Percentiles rank a stretch among this genome's conserved stretches.
phyloP scores from a whole-genome alignment of 2,113 vertebrate species.

The Beaufortia kweichowensis region DNA sequence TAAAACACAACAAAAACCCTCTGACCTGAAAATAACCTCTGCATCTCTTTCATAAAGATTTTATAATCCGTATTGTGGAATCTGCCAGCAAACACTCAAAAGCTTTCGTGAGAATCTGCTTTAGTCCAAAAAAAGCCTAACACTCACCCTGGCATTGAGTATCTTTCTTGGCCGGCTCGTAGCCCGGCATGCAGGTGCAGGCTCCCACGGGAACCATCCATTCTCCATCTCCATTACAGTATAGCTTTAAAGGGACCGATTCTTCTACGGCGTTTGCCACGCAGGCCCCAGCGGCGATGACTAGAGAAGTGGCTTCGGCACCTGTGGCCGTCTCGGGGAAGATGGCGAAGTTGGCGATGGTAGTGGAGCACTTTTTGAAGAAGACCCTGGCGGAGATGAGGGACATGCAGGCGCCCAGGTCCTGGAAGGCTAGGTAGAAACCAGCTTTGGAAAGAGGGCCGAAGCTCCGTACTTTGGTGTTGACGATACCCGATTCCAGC shows the following conservation, averaged over 20 bases:
- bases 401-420: constrained; percentile 96
- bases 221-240: constrained; percentile 96
- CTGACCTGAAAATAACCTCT: constrained; percentile 29
- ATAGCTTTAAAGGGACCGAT: constrained; percentile 94
- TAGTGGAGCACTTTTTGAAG: constrained; percentile 97
- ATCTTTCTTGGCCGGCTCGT: constrained; percentile 84
- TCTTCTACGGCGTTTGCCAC: constrained; percentile 91
- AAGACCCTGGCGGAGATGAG: constrained; percentile 95
- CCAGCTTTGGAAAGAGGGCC: constrained; percentile 94
- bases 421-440: constrained; percentile 98
- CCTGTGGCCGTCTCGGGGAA: constrained; percentile 97
- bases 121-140: constrained; percentile 11
- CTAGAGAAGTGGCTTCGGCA: constrained; percentile 92
- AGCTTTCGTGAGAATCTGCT: constrained; percentile 36
- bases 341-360: constrained; percentile 90
- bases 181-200: constrained; percentile 90
- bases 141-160: constrained; percentile 91
- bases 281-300: constrained; percentile 92
- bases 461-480: constrained; percentile 97
- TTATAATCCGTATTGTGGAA: constrained; percentile 31
- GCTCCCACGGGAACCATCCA: constrained; percentile 99
- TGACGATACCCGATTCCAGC: constrained; percentile 88
- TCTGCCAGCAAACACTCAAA: constrained; percentile 38
- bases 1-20: constrained; percentile 8
- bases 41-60: constrained; percentile 27